Percentiles rank a stretch among this genome's conserved stretches.
Evolutionary conservation across 2,888 invertebrate genomes (phyloP).

Genomic region (Andrena bicolor): DNA sequence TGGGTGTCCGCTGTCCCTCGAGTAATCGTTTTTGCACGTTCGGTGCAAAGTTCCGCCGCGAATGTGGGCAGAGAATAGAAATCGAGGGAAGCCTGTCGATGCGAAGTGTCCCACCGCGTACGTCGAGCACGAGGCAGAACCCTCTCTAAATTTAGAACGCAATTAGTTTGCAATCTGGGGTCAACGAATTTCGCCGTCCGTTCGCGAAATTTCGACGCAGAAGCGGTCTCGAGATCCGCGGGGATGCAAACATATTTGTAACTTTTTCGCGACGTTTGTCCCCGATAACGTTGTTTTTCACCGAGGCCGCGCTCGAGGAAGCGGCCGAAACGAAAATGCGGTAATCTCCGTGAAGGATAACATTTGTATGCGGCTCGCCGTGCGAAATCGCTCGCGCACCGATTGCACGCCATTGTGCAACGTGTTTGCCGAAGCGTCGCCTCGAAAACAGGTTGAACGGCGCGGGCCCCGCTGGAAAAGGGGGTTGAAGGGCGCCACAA

Average conservation of each 20-base stretch:
- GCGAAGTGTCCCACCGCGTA: too few relatives aligned
- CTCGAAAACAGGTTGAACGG: neutral
- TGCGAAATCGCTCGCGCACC: slow-evolving; percentile 26
- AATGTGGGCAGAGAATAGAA: too few relatives aligned
- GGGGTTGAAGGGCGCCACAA: neutral
- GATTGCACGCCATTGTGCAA: slow-evolving; percentile 76
- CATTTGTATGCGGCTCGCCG: slow-evolving; percentile 12
- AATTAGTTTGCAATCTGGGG: neutral
- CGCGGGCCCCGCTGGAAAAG: neutral
- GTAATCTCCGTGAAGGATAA: slow-evolving; percentile 34
- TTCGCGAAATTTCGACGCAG: neutral
- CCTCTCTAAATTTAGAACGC: too few relatives aligned
- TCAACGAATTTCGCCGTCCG: neutral
- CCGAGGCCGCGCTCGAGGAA: slow-evolving; percentile 3
- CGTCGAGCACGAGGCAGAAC: too few relatives aligned
- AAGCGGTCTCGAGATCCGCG: neutral
- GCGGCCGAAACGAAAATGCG: slow-evolving; percentile 21
- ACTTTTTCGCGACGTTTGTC: neutral
- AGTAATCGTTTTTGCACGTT: too few relatives aligned
- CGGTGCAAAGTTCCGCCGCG: too few relatives aligned
- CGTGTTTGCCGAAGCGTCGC: slow-evolving; percentile 5
- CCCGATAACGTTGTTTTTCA: slow-evolving; percentile 30
- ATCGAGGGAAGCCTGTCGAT: too few relatives aligned
- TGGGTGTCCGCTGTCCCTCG: too few relatives aligned
- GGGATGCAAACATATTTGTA: slow-evolving; percentile 12